Evolutionary conservation across 2,113 vertebrate species (phyloP), one percentile per base, ranked within the genome.

Genomic region (Nettapus auritus): DNA sequence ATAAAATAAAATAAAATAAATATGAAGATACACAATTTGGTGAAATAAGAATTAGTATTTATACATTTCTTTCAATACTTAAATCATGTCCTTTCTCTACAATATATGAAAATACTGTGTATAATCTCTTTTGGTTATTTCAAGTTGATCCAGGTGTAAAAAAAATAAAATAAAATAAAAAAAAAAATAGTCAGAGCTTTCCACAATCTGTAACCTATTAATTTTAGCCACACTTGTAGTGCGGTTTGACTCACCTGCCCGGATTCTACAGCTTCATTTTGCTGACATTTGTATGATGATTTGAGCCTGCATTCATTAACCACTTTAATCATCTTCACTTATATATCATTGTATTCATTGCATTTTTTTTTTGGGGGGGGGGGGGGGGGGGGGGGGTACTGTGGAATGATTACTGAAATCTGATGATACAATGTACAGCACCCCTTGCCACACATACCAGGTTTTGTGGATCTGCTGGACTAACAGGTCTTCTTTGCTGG

Each of bases 351-450:
- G 16, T 26, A 69, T 50, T 50, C n/a, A n/a, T n/a, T n/a, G n/a
- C n/a, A n/a, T n/a, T n/a, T n/a, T n/a, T n/a, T n/a, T n/a, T n/a
- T n/a, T n/a, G n/a, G n/a, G n/a, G n/a, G n/a, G 0, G 0, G 18
- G 40, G 20, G 9, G 5, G 0, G 0, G 46, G 20, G 11, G 6
- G 0, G 0, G 40, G 22, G 4, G 62, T 38, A 52, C 25, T 52
- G 29, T 26, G 11, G 20, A 25, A 4, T 19, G 21, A 6, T 78
- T 77, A 31, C 15, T 56, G 55, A 82, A 38, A 5, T 26, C 69
- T 64, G 13, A 48, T 42, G 6, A 29, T 11, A 5, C 6, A 42
- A 36, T 36, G 6, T 60, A 22, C 34, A 62, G 14, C 50, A 52
- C 12, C 50, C 22, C 50, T 52, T 23, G 50, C 22, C 50, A 52